These are phyloP conservation scores for Corythaeola cristata DNA, from an alignment of 2,113 vertebrate species.

Conservation along the genomic window DNA sequence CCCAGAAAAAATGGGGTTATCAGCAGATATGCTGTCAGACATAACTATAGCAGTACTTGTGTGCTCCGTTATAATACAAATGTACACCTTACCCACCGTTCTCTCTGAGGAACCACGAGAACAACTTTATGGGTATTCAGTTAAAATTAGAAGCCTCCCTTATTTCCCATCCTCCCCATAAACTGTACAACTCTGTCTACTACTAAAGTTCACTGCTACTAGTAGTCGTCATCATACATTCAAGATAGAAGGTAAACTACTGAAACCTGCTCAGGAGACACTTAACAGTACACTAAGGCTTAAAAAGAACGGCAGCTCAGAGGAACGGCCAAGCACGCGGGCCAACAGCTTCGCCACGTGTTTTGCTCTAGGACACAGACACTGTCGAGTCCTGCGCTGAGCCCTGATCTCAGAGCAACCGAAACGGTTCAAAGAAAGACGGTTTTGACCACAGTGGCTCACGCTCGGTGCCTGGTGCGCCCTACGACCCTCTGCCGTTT, in stretches of 20 bases:
- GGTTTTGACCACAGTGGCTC: not conserved
- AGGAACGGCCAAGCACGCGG: not conserved
- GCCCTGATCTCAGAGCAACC: not conserved
- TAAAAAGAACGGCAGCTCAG: constrained; percentile 15
- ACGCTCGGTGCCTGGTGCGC: not conserved
- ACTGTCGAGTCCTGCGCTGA: not conserved
- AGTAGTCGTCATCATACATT: constrained; percentile 58
- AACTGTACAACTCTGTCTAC: constrained; percentile 31
- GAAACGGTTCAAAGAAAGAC: not conserved
- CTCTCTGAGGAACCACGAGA: not conserved
- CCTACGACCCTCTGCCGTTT: not conserved
- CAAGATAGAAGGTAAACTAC: constrained; percentile 39
- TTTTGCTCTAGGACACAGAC: not conserved
- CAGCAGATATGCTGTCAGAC: not conserved
- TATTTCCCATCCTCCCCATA: constrained; percentile 7
- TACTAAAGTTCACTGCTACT: constrained; percentile 29
- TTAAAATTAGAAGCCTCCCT: constrained; percentile 20
- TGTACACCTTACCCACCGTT: constrained; percentile 27
- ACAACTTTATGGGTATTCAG: not conserved
- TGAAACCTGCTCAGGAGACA: constrained; percentile 15
- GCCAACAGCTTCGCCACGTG: not conserved
- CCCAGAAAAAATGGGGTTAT: constrained; percentile 66
- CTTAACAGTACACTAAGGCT: not conserved
- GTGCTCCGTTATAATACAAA: constrained; percentile 56
- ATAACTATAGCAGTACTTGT: constrained; percentile 10